phyloP scores from a whole-genome alignment of 2,113 vertebrate genomes.

The Hyla sarda region DNA sequence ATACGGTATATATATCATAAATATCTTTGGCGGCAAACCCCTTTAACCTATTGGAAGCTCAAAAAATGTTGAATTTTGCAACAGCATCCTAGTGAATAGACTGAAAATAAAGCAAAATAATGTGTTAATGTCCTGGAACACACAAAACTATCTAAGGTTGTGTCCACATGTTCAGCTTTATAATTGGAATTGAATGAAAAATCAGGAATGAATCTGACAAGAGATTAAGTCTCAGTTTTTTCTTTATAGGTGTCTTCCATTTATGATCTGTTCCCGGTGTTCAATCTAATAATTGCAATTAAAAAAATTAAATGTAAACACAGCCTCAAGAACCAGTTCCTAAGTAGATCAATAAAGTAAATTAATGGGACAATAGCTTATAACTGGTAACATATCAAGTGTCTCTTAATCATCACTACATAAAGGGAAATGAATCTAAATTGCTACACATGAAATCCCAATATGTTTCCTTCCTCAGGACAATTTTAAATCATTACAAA shows the following conservation, averaged over 20 bases:
- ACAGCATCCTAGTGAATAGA: not conserved
- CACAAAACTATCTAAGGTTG: too few species aligned
- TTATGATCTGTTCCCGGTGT: too few species aligned
- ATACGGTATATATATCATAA: too few species aligned
- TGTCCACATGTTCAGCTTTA: too few species aligned
- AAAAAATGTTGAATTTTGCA: not conserved
- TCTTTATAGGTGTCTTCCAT: too few species aligned
- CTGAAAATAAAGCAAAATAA: not conserved
- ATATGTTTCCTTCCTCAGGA: constrained; percentile 1
- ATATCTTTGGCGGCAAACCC: too few species aligned
- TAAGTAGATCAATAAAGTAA: not conserved
- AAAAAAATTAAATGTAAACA: too few species aligned
- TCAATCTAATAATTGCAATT: too few species aligned
- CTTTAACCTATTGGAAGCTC: not conserved
- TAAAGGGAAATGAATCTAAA: constrained; percentile 16
- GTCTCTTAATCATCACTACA: not conserved
- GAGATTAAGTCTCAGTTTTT: too few species aligned
- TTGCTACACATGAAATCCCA: not conserved
- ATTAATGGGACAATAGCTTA: not conserved
- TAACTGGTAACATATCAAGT: constrained; percentile 5
- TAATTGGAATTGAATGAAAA: too few species aligned
- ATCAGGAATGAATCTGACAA: too few species aligned
- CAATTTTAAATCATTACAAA: not conserved
- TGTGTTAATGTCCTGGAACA: not conserved
- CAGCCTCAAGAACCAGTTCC: not conserved